Percentiles rank a stretch among this genome's conserved stretches.
Conservation (phyloP, 1,140 invertebrate species). For the Drosophila mauritiana region DNA sequence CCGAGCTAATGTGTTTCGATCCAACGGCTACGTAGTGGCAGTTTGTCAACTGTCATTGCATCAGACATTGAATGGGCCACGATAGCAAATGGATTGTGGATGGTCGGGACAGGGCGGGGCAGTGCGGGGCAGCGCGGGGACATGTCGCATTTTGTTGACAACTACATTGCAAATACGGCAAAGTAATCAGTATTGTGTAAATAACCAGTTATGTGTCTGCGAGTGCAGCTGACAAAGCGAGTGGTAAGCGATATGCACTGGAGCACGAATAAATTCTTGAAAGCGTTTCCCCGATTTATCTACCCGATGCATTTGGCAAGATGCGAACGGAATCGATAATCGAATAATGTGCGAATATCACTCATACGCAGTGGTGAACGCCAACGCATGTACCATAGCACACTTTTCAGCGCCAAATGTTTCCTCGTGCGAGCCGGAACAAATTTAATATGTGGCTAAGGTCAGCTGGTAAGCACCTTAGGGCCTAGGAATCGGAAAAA, state of each 20-base stretch:
- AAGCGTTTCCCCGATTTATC: slow-evolving; percentile 12
- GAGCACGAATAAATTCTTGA: slow-evolving; percentile 21
- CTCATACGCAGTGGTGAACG: not conserved
- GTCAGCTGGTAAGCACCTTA: slow-evolving; percentile 47
- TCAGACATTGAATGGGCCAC: slow-evolving; percentile 56
- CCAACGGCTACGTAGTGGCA: slow-evolving; percentile 63
- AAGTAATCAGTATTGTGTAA: slow-evolving; percentile 69
- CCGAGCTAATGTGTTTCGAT: slow-evolving; percentile 78
- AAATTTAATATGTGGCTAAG: slow-evolving; percentile 28
- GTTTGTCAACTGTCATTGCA: slow-evolving; percentile 77
- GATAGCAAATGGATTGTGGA: not conserved
- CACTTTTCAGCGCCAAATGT: slow-evolving; percentile 3
- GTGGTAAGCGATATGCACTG: slow-evolving; percentile 54
- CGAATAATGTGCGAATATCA: not conserved
- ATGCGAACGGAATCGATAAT: slow-evolving; percentile 5
- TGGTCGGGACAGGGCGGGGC: not conserved
- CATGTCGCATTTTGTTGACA: slow-evolving; percentile 63
- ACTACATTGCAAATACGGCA: slow-evolving; percentile 58
- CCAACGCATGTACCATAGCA: slow-evolving; percentile 7
- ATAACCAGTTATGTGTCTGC: slow-evolving; percentile 52
- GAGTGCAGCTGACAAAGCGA: slow-evolving; percentile 49
- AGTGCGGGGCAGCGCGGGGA: not conserved
- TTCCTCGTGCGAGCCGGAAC: slow-evolving; percentile 15
- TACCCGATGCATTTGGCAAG: slow-evolving; percentile 3
- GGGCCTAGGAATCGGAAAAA: slow-evolving; percentile 6